Evolutionary conservation across 2,888 invertebrate genomes (phyloP).

Genomic region (Torymus aiolomorphi): DNA sequence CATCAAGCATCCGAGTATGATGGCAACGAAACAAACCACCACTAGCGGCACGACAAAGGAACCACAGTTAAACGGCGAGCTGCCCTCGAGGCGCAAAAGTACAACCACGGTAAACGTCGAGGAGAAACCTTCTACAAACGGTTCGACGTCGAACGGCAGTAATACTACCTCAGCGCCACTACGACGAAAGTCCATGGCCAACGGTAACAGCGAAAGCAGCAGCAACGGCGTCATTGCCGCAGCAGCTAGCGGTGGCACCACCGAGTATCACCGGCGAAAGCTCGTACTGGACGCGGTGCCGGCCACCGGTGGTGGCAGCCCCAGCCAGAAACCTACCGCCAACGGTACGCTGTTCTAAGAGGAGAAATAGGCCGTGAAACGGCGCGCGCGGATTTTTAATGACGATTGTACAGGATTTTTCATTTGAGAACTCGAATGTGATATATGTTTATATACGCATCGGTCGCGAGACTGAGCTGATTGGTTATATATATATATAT

Average conservation of each 20-base stretch:
- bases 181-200: constrained; percentile 78
- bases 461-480: constrained; percentile 47
- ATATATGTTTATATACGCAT: constrained; percentile 32
- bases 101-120: constrained; percentile 65
- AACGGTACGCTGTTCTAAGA: constrained; percentile 59
- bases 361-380: no score
- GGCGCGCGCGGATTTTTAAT: constrained; percentile 32
- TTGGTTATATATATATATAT: constrained; percentile 36
- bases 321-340: constrained; percentile 65
- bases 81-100: constrained; percentile 68
- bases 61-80: constrained; percentile 42
- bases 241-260: constrained; percentile 52
- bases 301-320: constrained; percentile 45
- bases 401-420: constrained; percentile 39
- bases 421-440: background rate
- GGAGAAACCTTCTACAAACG: constrained; percentile 59
- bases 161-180: constrained; percentile 69
- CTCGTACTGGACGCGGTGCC: constrained; percentile 68
- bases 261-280: constrained; percentile 69
- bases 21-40: constrained; percentile 59
- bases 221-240: constrained; percentile 31
- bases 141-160: background rate
- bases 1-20: constrained; percentile 70
- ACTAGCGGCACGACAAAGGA: constrained; percentile 44
- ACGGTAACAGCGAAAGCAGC: constrained; percentile 61